Base-by-base conservation (phyloP, 1,140 invertebrate species). In the Oscheius sp. region DNA sequence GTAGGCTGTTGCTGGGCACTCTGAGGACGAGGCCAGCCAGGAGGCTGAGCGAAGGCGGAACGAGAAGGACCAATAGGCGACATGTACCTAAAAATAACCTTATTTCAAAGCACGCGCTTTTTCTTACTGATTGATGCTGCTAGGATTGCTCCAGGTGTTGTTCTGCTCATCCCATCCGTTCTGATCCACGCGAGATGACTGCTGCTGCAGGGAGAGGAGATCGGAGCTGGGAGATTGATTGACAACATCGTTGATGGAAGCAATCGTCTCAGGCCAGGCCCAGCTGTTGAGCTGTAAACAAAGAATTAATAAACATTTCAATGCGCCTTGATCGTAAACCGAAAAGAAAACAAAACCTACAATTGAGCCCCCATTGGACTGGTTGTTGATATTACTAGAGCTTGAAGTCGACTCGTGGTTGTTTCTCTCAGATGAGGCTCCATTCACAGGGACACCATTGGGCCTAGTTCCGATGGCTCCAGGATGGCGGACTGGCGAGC, bases 91-190 rank as follows among this genome's bases (percentile, higher is more conserved):
- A n/a, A n/a, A n/a, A n/a, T n/a, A n/a, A n/a, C n/a, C n/a, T n/a
- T n/a, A n/a, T n/a, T n/a, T n/a, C n/a, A n/a, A n/a, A n/a, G n/a
- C n/a, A n/a, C n/a, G n/a, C n/a, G n/a, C n/a, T n/a, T n/a, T n/a
- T n/a, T n/a, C n/a, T n/a, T n/a, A n/a, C 49, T 55, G 49, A 23
- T 55, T 55, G 7, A 55, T 26, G 28, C 23, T 55, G 49, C 7
- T 13, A 4, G 23, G 15, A 26, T 23, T 55, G 23, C 49, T 55
- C 49, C 49, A 55, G 49, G 49, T 55, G 23, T 55, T 55, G 49
- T 55, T 55, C 49, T 55, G 49, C 23, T 55, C 49, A 55, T 55
- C 49, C 49, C 49, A 55, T 7, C 49, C 49, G 23, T 55, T 55
- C 49, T 55, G 49, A 26, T 55, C 49, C 15, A 55, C 49, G 4